Percentiles rank a stretch among this genome's conserved stretches.
Evolutionary conservation across 2,113 vertebrate species (phyloP).

Genomic region (Stercorarius parasiticus): DNA sequence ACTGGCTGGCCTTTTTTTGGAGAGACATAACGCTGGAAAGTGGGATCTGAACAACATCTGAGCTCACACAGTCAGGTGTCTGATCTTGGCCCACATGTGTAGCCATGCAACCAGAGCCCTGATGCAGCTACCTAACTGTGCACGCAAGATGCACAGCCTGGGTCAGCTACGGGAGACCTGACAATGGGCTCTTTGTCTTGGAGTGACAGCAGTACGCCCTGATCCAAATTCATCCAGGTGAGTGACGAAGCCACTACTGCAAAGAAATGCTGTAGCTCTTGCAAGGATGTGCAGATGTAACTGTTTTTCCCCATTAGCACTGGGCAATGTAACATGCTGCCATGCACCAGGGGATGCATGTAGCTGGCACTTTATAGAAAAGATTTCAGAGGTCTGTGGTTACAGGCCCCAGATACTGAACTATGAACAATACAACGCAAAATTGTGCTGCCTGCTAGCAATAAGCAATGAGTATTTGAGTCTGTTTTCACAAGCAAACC

Average conservation of each 20-base stretch:
- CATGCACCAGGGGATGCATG: neutral
- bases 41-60: neutral
- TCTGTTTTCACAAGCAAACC: neutral
- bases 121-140: neutral
- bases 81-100: neutral
- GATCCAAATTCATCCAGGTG: neutral
- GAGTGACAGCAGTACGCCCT: neutral
- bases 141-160: fast-evolving
- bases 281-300: neutral
- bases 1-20: neutral
- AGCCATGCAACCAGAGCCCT: neutral
- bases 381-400: neutral
- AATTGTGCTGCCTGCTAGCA: neutral
- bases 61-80: neutral
- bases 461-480: neutral
- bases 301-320: neutral
- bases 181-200: neutral
- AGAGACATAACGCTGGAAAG: neutral
- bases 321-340: neutral
- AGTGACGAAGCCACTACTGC: neutral
- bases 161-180: neutral
- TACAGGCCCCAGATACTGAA: neutral
- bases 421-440: neutral
- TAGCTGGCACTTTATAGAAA: neutral
- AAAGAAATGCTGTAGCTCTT: neutral